Base-by-base conservation (phyloP, 1,140 invertebrate species). In the Leguminivora glycinivorella region DNA sequence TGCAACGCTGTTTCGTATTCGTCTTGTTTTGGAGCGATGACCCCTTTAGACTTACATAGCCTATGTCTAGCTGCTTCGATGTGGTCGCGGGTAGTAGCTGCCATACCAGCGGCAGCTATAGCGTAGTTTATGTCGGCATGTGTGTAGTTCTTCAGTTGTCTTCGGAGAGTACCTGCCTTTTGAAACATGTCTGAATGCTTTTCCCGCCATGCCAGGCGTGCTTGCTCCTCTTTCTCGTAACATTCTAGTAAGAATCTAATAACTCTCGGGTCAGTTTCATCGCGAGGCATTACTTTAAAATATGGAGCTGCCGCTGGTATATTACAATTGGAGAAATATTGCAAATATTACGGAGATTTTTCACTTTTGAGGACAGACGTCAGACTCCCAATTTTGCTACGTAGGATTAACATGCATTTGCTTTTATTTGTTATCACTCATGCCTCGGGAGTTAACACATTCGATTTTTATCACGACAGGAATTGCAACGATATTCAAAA, bases 151-250 rank as follows among this genome's bases (percentile, higher is more conserved):
- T 66, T 76, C 2, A 25, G 4, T 63, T 70, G 68, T 17, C 56
- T 34, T 22, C 56, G 60, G 19, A 76, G 66, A 5, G 67, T 67
- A 19, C 52, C 66, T 24, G 58, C 72, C 40, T 69, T 68, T 10
- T 63, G 4, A 17, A 72, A 34, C 12, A 56, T 24, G 5, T 69
- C 38, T 10, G 34, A 25, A 40, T 75, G 17, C 12, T 29, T 31
- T 14, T 66, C 14, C n/a, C 60, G n/a, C 74, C 74, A 75, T 66
- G 24, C 38, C 29, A 69, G 38, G 0, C 74, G 66, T 17, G 72
- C 12, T 12, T 29, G 22, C 31, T 25, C 69, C 38, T 76, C 75
- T 29, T 68, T 76, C 67, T 76, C 72, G 34, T 67, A 71, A 2
- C 56, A 71, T 22, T 73, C 74, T 14, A 52, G 4, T 5, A 73